phyloP scores from a whole-genome alignment of 2,797 vertebrate species.

The Podarcis siculus region DNA sequence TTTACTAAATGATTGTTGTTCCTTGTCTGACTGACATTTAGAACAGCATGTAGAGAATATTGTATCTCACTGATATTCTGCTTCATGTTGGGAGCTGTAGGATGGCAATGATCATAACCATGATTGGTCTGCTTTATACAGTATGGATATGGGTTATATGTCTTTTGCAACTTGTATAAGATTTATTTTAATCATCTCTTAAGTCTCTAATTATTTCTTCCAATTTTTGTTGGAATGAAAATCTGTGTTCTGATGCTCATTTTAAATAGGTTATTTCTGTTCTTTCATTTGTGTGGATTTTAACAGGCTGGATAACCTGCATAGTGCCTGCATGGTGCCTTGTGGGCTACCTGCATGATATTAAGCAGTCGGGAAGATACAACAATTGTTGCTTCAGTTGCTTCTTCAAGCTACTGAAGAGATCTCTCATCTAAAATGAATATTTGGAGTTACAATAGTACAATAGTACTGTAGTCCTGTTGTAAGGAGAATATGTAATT shows the following conservation, averaged over 20 bases:
- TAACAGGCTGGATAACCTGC: neutral
- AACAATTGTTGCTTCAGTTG: no score
- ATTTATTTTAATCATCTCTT: neutral
- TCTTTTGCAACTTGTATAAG: neutral
- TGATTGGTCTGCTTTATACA: neutral
- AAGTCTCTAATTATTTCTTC: neutral
- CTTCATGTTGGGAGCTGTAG: conserved; percentile 1
- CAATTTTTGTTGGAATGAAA: neutral
- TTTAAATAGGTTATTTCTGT: neutral
- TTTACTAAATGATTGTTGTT: neutral
- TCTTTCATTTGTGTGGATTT: neutral
- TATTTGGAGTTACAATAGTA: neutral
- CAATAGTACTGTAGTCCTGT: neutral
- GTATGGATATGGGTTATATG: neutral
- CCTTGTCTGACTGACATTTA: conserved; percentile 13
- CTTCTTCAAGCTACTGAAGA: no score
- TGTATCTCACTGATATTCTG: conserved; percentile 13
- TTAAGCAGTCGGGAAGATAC: neutral
- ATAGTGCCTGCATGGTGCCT: neutral
- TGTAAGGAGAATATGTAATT: neutral
- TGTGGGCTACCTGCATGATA: neutral
- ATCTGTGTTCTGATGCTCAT: neutral
- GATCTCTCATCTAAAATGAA: neutral
- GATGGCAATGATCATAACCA: neutral
- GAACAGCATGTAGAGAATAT: conserved; percentile 1